A percentile compares a stretch with the other conserved stretches of the same genome.
These are phyloP conservation scores for Trissolcus basalis DNA, from an alignment of 1,140 invertebrate genomes.

Conservation along the genomic window DNA sequence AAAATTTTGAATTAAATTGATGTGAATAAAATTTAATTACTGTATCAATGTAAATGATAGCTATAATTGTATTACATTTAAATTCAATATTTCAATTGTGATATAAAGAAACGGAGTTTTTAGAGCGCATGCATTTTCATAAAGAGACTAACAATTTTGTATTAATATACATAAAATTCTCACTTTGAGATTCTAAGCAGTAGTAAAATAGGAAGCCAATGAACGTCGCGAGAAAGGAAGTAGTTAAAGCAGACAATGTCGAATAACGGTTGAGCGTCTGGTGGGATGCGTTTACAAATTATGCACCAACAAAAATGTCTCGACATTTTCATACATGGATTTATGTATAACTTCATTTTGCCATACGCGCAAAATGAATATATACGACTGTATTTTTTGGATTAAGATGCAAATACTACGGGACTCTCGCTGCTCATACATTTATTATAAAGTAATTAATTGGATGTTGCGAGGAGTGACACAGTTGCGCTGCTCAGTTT, in stretches of 20 bases:
- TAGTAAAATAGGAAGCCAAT: conserved; percentile 40
- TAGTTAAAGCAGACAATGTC: conserved; percentile 46
- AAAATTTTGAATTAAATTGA: too few species aligned
- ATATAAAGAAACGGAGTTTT: too few species aligned
- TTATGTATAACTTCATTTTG: conserved; percentile 25
- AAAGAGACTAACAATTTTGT: too few species aligned
- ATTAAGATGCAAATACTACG: neutral
- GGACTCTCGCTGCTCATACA: conserved; percentile 10
- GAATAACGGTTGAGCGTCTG: conserved; percentile 34
- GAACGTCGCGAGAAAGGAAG: conserved; percentile 30
- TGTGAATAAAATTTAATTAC: too few species aligned
- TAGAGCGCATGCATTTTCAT: too few species aligned
- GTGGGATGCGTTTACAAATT: conserved; percentile 36
- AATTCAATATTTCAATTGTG: too few species aligned
- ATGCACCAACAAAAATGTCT: conserved; percentile 30
- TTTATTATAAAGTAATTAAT: conserved; percentile 23
- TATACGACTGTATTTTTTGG: conserved; percentile 3
- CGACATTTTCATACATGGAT: conserved; percentile 30
- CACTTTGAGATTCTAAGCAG: conserved; percentile 54
- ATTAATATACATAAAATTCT: too few species aligned
- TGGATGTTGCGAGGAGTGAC: conserved; percentile 1
- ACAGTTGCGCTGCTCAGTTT: neutral
- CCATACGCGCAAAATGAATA: conserved; percentile 13
- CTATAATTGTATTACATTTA: too few species aligned
- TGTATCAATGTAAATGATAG: too few species aligned